These are phyloP conservation scores for Sesia bembeciformis DNA, from an alignment of 2,888 invertebrate species.

Conservation along the genomic window DNA sequence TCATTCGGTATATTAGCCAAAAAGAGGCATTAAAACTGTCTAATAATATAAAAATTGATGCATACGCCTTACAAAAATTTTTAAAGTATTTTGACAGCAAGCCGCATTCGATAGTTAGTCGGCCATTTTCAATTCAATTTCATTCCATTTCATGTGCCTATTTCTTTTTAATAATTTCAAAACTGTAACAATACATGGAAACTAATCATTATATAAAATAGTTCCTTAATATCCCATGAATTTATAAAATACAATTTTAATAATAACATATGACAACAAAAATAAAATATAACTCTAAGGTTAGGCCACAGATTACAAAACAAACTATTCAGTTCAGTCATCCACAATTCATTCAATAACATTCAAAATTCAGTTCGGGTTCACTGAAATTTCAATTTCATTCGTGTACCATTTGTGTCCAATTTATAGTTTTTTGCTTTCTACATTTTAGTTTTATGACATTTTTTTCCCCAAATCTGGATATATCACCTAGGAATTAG, in stretches of 20 bases:
- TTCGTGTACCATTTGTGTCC: background rate
- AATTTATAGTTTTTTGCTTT: constrained; percentile 10
- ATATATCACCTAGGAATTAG: background rate
- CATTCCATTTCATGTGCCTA: constrained; percentile 8
- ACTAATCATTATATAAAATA: too few species aligned
- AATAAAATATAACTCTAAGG: too few species aligned
- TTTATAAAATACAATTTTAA: too few species aligned
- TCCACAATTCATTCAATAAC: too few species aligned
- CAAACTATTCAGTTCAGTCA: too few species aligned
- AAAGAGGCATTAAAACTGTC: constrained; percentile 25
- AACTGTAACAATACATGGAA: too few species aligned
- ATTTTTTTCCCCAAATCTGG: constrained; percentile 5
- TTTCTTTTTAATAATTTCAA: too few species aligned
- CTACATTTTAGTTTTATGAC: constrained; percentile 26
- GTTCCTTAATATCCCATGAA: too few species aligned
- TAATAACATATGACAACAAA: too few species aligned
- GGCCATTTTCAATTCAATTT: constrained; percentile 58
- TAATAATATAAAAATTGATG: constrained; percentile 24
- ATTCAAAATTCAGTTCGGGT: too few species aligned
- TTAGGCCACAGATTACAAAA: too few species aligned
- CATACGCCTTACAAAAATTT: constrained; percentile 40
- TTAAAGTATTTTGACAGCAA: constrained; percentile 70
- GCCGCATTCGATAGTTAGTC: constrained; percentile 63
- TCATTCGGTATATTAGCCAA: constrained; percentile 37
- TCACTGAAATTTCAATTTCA: too few species aligned